Conservation (phyloP, 2,113 vertebrate species). For the Shinisaurus crocodilurus region DNA sequence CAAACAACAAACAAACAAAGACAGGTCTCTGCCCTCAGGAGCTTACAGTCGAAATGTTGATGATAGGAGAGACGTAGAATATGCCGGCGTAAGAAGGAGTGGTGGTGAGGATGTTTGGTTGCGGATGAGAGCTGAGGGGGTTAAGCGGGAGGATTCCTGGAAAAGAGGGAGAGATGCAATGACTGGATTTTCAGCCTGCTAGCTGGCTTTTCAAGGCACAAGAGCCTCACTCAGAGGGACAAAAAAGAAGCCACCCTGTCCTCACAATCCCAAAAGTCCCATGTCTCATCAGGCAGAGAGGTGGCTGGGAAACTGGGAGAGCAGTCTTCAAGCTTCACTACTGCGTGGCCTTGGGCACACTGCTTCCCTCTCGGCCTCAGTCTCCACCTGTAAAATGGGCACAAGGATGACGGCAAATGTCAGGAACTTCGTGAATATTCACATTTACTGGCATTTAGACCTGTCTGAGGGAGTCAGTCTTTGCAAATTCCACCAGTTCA, state of each 20-base stretch:
- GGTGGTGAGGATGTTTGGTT: no score
- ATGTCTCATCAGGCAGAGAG: no score
- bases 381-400: neutral
- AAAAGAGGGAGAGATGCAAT: neutral
- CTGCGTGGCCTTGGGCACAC: neutral
- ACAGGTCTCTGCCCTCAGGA: neutral
- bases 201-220: neutral
- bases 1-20: no score
- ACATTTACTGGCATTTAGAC: no score
- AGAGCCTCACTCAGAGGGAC: neutral
- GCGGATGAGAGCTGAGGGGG: neutral
- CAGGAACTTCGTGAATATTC: neutral
- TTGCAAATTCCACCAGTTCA: no score
- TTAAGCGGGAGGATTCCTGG: rapidly evolving
- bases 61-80: neutral
- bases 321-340: neutral
- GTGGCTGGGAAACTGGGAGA: no score
- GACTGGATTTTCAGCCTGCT: neutral
- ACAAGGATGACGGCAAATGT: no score
- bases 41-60: neutral
- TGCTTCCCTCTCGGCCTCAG: neutral
- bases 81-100: neutral
- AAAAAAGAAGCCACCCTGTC: neutral
- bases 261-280: no score
- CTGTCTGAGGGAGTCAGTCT: no score